Percentiles rank a stretch among this genome's conserved stretches.
Evolutionary conservation across 1,140 invertebrate genomes (phyloP).

Genomic region (Nasonia giraulti): DNA sequence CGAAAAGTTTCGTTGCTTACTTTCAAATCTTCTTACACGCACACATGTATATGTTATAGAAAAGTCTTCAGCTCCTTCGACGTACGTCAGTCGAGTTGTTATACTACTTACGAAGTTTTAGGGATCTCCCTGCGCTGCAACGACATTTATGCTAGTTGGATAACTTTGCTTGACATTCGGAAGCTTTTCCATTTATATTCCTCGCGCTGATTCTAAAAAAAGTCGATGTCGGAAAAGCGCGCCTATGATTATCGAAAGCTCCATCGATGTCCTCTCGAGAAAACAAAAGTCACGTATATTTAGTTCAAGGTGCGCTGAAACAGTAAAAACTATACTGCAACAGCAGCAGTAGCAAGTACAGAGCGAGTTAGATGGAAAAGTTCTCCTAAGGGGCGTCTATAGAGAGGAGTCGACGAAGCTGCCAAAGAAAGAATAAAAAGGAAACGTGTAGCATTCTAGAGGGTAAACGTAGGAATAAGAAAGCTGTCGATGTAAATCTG

Average conservation of each 20-base stretch:
- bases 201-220: too few relatives aligned
- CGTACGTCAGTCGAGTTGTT: background rate
- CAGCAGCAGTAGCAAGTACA: background rate
- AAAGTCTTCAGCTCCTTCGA: background rate
- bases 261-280: too few relatives aligned
- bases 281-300: too few relatives aligned
- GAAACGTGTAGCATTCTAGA: background rate
- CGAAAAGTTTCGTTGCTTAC: conserved; percentile 1
- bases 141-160: background rate
- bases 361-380: background rate
- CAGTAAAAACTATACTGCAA: background rate
- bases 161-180: background rate
- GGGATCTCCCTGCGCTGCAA: background rate
- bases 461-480: conserved; percentile 23
- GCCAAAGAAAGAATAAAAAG: conserved; percentile 5
- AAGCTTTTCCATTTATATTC: background rate
- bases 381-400: background rate
- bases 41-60: background rate
- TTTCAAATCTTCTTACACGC: background rate
- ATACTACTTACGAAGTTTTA: background rate
- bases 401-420: background rate
- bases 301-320: too few relatives aligned
- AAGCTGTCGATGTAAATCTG: conserved; percentile 50
- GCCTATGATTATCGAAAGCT: too few relatives aligned
- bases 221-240: too few relatives aligned